phyloP scores from a whole-genome alignment of 1,140 invertebrate genomes.

The Pygmarrhopalites habei region DNA sequence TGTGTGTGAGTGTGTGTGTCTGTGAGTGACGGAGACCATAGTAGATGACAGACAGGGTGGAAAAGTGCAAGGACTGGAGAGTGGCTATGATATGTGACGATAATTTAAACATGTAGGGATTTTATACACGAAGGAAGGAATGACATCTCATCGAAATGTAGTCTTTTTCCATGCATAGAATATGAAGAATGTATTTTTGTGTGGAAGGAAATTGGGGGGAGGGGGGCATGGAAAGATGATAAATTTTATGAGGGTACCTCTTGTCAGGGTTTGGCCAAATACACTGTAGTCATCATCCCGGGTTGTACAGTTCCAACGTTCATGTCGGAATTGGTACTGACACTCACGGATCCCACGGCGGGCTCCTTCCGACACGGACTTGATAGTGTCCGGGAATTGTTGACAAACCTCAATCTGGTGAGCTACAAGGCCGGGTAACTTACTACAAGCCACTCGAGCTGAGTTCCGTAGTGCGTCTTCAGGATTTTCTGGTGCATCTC shows the following conservation, averaged over 20 bases:
- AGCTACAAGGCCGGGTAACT: conserved; percentile 45
- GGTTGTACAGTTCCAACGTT: conserved; percentile 55
- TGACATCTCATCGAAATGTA: no score
- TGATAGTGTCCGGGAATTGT: conserved; percentile 49
- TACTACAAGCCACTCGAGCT: conserved; percentile 41
- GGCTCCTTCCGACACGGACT: conserved; percentile 49
- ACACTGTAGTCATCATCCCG: conserved; percentile 45
- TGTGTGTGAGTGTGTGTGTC: no score
- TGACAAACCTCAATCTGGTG: conserved; percentile 49
- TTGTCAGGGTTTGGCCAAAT: conserved; percentile 46
- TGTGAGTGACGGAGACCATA: conserved; percentile 1
- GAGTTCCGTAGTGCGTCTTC: conserved; percentile 39
- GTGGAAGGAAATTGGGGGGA: no score
- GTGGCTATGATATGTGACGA: no score
- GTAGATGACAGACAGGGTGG: not conserved
- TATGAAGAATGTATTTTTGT: no score
- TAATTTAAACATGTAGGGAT: no score
- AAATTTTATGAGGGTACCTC: not conserved
- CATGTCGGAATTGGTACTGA: conserved; percentile 52
- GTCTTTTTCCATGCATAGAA: no score
- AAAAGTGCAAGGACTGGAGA: no score
- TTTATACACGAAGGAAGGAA: no score
- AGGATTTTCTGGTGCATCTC: conserved; percentile 34
- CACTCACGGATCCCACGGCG: conserved; percentile 51
- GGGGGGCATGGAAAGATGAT: not conserved